Base-by-base conservation (phyloP, 2,888 invertebrate genomes). In the Hecatera dysodea region DNA sequence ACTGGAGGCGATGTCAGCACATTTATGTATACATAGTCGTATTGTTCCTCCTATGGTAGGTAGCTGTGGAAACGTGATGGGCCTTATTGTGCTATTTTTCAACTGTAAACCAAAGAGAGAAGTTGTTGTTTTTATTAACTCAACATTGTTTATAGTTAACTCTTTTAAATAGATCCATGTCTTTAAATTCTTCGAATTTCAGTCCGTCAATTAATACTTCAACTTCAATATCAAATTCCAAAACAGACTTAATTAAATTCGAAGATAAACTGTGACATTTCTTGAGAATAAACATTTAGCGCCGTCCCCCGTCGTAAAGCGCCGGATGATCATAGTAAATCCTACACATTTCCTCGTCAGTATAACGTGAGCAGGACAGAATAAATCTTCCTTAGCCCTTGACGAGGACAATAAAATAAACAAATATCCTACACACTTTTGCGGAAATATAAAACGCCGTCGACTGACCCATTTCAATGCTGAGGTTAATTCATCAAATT, bases 401-500 rank as follows among this genome's bases (percentile, higher is more conserved):
- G 78, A 83, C 73, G 72, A 78, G 80, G 72, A 85, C 77, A 86
- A 81, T 78, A 75, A 83, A 85, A 84, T 81, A 84, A 81, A 86
- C 81, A 86, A 81, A 81, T 83, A 80, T 61, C 67, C 67, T 64
- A 72, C 80, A 78, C 61, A 79, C 65, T 79, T 76, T 57, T 65
- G 73, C 52, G 73, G 67, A 80, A 79, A 83, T 76, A 83, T 77
- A 81, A 80, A 65, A 69, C 65, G 67, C 72, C 72, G 67, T 48
- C 65, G 63, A 60, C 74, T 78, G 80, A 73, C 85, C 78, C 74
- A 72, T 75, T 84, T 75, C 78, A 75, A 74, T 72, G 69, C 63
- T 71, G 74, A 77, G 78, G 78, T 86, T 86, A 86, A 85, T 85
- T 85, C 85, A 84, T 85, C 81, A 84, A 85, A 81, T 81, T 84